Evolutionary conservation across 2,888 invertebrate species (phyloP).

Genomic region (Eurytoma adleriae): DNA sequence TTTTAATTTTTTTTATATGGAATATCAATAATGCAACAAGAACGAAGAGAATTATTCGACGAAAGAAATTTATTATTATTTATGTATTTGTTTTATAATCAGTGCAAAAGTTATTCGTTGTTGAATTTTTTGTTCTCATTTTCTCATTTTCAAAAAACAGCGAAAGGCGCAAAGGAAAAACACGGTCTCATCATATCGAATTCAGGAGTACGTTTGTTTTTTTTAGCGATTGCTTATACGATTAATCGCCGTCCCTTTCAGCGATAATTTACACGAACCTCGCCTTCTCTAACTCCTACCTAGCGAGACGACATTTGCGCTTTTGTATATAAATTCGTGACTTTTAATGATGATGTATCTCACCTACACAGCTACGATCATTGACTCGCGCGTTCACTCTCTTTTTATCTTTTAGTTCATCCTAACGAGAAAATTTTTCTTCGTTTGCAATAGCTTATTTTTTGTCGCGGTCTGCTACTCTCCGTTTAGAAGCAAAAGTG

Average conservation of each 20-base stretch:
- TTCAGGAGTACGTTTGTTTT: slow-evolving; percentile 34
- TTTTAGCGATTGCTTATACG: slow-evolving; percentile 19
- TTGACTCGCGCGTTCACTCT: slow-evolving; percentile 30
- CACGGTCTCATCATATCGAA: slow-evolving; percentile 44
- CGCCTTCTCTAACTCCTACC: slow-evolving; percentile 6
- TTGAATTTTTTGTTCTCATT: slow-evolving; percentile 9
- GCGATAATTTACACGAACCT: slow-evolving; percentile 31
- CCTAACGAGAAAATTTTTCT: slow-evolving; percentile 23
- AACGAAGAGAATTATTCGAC: not conserved
- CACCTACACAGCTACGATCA: slow-evolving; percentile 24
- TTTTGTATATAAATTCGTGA: slow-evolving; percentile 31
- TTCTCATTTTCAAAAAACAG: not conserved
- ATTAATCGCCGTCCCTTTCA: not conserved
- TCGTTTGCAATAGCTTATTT: slow-evolving; percentile 5
- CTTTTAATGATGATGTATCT: slow-evolving; percentile 29
- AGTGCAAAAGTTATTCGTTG: slow-evolving; percentile 51
- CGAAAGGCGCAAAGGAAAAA: slow-evolving; percentile 41
- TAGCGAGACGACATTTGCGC: slow-evolving; percentile 41
- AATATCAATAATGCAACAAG: not conserved
- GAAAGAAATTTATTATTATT: slow-evolving; percentile 7
- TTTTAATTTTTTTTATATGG: not conserved
- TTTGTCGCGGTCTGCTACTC: not conserved
- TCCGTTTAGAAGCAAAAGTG: slow-evolving; percentile 32
- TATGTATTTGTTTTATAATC: not conserved
- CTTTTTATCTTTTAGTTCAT: not conserved